These are phyloP conservation scores for Oreochromis tanganicae DNA, from an alignment of 2,113 vertebrate species.

Conservation along the genomic window DNA sequence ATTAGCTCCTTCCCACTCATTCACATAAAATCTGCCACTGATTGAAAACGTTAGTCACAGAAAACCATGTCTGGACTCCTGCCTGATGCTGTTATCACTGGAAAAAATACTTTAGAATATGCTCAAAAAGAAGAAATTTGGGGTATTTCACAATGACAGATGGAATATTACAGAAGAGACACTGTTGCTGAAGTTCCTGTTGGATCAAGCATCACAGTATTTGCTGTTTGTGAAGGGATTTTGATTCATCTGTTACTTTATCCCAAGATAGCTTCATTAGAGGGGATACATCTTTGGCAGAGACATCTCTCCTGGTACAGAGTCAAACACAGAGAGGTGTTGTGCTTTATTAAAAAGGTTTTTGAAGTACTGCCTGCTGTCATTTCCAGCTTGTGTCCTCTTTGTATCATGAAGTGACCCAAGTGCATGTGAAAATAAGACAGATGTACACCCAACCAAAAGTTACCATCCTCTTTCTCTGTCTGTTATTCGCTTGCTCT, in stretches of 20 bases:
- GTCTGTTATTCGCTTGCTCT: not conserved
- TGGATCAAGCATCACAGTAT: not conserved
- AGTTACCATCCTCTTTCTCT: not conserved
- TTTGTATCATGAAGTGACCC: not conserved
- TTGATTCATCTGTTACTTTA: not conserved
- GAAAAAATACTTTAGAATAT: not conserved
- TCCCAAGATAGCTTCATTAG: conserved; percentile 35
- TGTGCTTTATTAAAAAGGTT: not conserved
- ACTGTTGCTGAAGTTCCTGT: not conserved
- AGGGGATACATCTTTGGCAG: not conserved
- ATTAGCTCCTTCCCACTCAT: not conserved
- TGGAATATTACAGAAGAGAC: not conserved
- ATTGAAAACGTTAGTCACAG: not conserved
- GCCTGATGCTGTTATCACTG: not conserved
- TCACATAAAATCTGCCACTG: not conserved
- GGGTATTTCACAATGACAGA: not conserved
- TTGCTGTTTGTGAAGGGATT: not conserved
- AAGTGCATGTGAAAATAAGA: conserved; percentile 15
- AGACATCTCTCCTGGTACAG: not conserved
- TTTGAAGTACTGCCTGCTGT: conserved; percentile 13
- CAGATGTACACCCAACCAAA: conserved; percentile 2
- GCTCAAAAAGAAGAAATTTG: not conserved
- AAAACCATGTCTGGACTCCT: not conserved
- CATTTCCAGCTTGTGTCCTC: conserved; percentile 7
- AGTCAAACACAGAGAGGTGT: conserved; percentile 14